These are phyloP conservation scores for Triops longicaudatus DNA, from an alignment of 1,140 invertebrate species.

Conservation along the genomic window DNA sequence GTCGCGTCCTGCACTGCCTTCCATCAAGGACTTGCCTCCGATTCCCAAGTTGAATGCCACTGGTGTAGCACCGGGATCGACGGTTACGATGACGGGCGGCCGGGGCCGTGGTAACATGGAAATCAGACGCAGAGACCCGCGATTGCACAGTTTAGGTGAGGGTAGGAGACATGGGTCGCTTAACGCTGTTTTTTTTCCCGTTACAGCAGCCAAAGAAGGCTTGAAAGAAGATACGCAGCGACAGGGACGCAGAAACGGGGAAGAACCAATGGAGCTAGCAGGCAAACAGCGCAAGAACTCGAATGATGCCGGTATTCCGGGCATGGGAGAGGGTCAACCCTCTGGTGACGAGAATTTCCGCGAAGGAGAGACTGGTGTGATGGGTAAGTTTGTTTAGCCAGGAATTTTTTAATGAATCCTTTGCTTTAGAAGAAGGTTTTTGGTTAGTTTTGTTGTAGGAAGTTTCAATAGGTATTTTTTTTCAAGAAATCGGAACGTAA, in stretches of 20 bases:
- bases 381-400: neutral
- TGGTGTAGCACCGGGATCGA: neutral
- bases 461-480: too few species aligned
- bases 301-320: neutral
- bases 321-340: neutral
- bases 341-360: neutral
- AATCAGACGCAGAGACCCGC: neutral
- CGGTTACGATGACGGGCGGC: neutral
- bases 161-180: slow-evolving; percentile 9
- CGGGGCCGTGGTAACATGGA: slow-evolving; percentile 17
- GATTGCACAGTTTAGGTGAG: slow-evolving; percentile 14
- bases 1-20: neutral
- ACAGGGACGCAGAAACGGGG: neutral
- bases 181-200: neutral
- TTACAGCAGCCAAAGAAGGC: neutral
- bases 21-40: slow-evolving; percentile 18
- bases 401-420: neutral
- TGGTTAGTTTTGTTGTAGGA: neutral
- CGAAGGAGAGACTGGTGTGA: neutral
- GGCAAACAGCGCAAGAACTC: neutral
- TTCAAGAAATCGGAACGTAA: too few species aligned
- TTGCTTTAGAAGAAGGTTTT: neutral
- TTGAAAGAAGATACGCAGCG: neutral
- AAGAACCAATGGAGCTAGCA: neutral
- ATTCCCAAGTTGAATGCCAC: slow-evolving; percentile 19